phyloP scores from a whole-genome alignment of 2,888 invertebrate genomes.

The Cynaeus angustus region DNA sequence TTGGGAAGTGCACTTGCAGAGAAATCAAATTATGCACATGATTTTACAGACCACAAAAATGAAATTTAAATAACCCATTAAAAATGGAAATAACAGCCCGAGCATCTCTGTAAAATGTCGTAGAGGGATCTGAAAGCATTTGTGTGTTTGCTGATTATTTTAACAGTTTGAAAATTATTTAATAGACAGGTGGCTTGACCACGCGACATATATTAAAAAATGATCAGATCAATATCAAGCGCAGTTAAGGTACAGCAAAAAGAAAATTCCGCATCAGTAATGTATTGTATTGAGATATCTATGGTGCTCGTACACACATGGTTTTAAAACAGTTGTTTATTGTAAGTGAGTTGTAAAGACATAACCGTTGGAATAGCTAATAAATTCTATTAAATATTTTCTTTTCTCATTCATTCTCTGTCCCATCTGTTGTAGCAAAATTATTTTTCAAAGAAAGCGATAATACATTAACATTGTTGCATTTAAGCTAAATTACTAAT shows the following conservation, averaged over 20 bases:
- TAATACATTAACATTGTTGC: constrained; percentile 39
- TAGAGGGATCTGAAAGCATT: constrained; percentile 31
- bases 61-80: constrained; percentile 1
- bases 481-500: constrained; percentile 36
- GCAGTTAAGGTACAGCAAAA: no score
- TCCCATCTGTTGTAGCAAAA: constrained; percentile 36
- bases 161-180: constrained; percentile 29
- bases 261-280: no score
- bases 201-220: constrained; percentile 25
- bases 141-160: constrained; percentile 33
- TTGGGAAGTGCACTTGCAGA: no score
- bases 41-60: constrained; percentile 5
- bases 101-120: constrained; percentile 21
- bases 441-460: constrained; percentile 38
- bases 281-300: no score
- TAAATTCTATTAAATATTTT: constrained; percentile 41
- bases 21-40: background rate
- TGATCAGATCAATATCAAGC: background rate
- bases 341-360: constrained; percentile 9
- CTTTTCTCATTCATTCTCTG: no score
- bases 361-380: constrained; percentile 26
- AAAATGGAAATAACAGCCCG: background rate
- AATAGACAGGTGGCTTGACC: constrained; percentile 23
- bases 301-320: no score
- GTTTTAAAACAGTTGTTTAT: background rate